These are phyloP conservation scores for Trinorchestia longiramus DNA, from an alignment of 1,140 invertebrate genomes.

Conservation along the genomic window DNA sequence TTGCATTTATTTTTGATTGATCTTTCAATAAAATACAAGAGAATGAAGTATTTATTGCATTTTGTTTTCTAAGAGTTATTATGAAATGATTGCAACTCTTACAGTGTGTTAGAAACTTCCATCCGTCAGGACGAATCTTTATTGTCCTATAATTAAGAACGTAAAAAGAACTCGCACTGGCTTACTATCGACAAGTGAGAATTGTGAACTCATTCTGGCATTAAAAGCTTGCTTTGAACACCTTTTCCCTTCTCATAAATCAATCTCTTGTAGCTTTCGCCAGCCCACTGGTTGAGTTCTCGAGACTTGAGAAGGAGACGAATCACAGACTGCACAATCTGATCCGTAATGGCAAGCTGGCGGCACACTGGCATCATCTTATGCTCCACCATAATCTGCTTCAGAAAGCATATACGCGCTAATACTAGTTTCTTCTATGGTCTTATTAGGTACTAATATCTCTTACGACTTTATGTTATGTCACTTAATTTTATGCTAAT, in stretches of 20 bases:
- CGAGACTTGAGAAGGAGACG: neutral
- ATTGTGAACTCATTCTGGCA: neutral
- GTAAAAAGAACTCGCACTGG: neutral
- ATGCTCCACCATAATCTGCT: neutral
- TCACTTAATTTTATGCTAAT: too few relatives aligned
- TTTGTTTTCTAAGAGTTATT: neutral
- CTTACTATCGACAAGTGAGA: neutral
- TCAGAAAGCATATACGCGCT: neutral
- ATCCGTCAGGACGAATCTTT: neutral
- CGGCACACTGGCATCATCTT: neutral
- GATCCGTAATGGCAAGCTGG: neutral
- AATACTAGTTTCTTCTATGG: neutral
- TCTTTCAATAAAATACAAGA: neutral
- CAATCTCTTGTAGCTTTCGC: neutral
- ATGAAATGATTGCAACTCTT: neutral
- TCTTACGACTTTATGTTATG: neutral
- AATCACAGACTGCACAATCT: neutral
- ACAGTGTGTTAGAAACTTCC: neutral
- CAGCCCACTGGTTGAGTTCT: neutral
- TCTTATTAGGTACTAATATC: neutral
- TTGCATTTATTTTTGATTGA: neutral
- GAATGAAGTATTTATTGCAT: neutral
- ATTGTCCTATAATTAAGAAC: neutral
- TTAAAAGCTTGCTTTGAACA: neutral
- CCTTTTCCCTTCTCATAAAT: neutral